Conservation (phyloP, 2,888 invertebrate genomes). For the Drosophila putrida region DNA sequence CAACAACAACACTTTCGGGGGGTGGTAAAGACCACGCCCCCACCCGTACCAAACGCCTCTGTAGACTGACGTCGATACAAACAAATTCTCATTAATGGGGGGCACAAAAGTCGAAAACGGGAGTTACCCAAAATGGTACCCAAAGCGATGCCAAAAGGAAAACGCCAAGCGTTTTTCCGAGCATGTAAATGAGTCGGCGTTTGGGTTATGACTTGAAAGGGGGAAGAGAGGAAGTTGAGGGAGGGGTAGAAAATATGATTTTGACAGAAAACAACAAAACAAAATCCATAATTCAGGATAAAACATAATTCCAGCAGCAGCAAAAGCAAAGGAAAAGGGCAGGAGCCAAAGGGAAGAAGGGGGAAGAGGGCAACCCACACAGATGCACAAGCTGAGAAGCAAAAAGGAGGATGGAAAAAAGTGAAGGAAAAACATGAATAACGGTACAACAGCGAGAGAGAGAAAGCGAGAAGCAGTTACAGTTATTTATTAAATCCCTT, state of each 20-base stretch:
- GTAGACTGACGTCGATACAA: slow-evolving; percentile 77
- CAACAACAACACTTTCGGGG: slow-evolving; percentile 5
- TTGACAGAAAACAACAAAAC: slow-evolving; percentile 84
- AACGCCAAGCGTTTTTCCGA: slow-evolving; percentile 55
- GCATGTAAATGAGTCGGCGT: slow-evolving; percentile 79
- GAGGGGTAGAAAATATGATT: slow-evolving; percentile 80
- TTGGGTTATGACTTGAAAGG: slow-evolving; percentile 46
- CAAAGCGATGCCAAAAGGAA: slow-evolving; percentile 54
- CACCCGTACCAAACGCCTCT: neutral
- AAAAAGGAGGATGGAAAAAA: slow-evolving; percentile 52
- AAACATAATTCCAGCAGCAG: slow-evolving; percentile 81
- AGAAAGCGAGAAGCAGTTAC: slow-evolving; percentile 77
- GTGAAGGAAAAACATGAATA: slow-evolving; percentile 53
- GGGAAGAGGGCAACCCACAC: slow-evolving; percentile 52
- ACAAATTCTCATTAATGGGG: slow-evolving; percentile 84
- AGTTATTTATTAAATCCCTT: slow-evolving; percentile 85
- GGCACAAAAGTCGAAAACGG: slow-evolving; percentile 50
- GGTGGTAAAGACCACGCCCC: slow-evolving; percentile 13
- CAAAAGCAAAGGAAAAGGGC: slow-evolving; percentile 9
- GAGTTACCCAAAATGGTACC: slow-evolving; percentile 64
- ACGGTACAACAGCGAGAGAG: slow-evolving; percentile 43
- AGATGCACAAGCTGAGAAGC: slow-evolving; percentile 61
- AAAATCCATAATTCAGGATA: slow-evolving; percentile 85
- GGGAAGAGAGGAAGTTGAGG: neutral
- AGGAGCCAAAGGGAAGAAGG: neutral